A percentile compares a stretch with the other conserved stretches of the same genome.
phyloP scores from a whole-genome alignment of 2,888 invertebrate genomes.

The Parnassius apollo region DNA sequence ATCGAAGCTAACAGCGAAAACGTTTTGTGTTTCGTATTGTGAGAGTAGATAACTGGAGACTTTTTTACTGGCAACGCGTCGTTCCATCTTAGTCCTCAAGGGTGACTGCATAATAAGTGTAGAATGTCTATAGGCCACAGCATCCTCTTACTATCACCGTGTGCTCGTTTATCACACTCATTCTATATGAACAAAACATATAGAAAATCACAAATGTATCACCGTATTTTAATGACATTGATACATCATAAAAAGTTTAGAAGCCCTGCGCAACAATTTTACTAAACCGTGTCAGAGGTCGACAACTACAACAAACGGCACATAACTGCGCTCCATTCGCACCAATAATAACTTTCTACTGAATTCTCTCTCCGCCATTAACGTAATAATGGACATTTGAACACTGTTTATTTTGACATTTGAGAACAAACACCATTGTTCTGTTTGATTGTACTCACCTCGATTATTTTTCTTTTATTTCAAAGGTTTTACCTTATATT shows the following conservation, averaged over 20 bases:
- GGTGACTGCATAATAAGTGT: no score
- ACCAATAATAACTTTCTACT: constrained; percentile 12
- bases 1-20: no score
- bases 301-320: constrained; percentile 5
- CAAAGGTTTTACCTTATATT: background rate
- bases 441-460: background rate
- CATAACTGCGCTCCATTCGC: constrained; percentile 3
- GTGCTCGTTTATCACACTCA: no score
- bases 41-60: no score
- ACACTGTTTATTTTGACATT: constrained; percentile 12
- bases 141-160: no score
- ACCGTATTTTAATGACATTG: background rate
- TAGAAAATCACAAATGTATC: no score
- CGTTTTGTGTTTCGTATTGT: no score
- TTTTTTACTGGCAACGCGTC: no score
- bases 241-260: constrained; percentile 1
- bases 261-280: background rate
- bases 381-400: constrained; percentile 1
- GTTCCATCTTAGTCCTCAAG: no score
- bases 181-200: no score
- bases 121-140: no score
- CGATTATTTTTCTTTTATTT: constrained; percentile 4
- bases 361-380: constrained; percentile 6
- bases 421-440: constrained; percentile 17
- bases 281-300: constrained; percentile 6